Base-by-base conservation (phyloP, 2,888 invertebrate species). In the Orthosia gothica region DNA sequence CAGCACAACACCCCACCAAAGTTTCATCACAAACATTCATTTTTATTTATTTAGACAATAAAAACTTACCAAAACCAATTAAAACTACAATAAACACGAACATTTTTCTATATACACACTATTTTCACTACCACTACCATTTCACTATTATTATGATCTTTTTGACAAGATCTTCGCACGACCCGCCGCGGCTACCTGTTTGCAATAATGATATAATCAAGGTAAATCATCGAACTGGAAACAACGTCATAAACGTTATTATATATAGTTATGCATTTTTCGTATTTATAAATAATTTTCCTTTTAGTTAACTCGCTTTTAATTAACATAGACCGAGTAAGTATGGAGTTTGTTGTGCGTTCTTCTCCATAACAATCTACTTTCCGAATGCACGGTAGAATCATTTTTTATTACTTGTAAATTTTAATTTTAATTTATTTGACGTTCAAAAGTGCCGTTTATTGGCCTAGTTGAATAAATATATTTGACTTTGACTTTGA, bases 21-120 rank as follows among this genome's bases (percentile, higher is more conserved):
- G 9, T 23, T 47, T 47, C 12, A 3, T 47, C 16, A 62, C 4
- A 12, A 61, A 9, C 9, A 40, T 40, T 40, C 4, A 40, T 40
- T 9, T 9, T 40, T 40, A 40, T 40, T 40, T 40, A 40, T 40
- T 40, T 40, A 40, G 9, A 9, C 40, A 9, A 7, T 40, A 67
- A 52, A 68, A 15, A 52, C 69, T 70, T 23, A 70, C 69, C 69
- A n/a, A 45, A 45, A 45, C 40, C 15, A 23, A 70, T n/a, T n/a
- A 70, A 70, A 69, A 70, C 69, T 69, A 70, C 0, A 45, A 16
- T n/a, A 52, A 1, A n/a, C 52, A 69, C 40, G 12, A 69, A 45
- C 69, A 70, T 70, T 70, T 52, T 70, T 1, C 9, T 16, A 7
- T 23, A 20, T 20, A 64, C 64, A 18, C 49, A 40, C 26, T 45